Conservation (phyloP, 53 echinoderm and acorn worm genomes). For the Echinometra lucunter region DNA sequence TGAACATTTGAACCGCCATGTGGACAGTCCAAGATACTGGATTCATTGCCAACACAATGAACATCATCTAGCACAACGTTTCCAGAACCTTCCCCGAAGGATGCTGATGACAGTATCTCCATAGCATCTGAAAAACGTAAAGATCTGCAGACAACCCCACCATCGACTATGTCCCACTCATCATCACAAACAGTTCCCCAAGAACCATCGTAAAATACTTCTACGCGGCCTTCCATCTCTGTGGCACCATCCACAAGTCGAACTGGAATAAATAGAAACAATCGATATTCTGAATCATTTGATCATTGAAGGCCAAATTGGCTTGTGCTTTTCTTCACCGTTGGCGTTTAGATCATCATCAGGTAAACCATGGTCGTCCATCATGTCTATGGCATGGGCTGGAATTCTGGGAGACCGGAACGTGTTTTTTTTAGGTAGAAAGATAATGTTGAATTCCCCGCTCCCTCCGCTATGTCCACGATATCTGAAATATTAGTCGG, state of each 20-base stretch:
- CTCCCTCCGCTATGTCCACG: no score
- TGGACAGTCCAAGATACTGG: background rate
- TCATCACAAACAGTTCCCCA: background rate
- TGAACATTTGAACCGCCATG: background rate
- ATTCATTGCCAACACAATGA: background rate
- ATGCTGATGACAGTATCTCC: background rate
- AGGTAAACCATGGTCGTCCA: no score
- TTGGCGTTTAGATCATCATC: no score
- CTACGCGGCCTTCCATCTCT: background rate
- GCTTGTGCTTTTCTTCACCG: no score
- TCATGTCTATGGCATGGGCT: no score
- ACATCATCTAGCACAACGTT: background rate
- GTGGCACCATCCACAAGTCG: background rate
- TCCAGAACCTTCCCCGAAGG: background rate
- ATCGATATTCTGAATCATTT: background rate
- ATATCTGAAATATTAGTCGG: no score
- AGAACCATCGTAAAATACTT: background rate
- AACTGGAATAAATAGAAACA: background rate
- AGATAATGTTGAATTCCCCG: no score
- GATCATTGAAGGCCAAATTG: no score
- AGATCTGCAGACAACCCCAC: background rate
- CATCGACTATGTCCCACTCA: background rate
- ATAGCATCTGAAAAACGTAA: background rate
- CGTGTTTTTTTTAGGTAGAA: no score
- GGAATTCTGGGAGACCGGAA: no score